Percentiles rank a stretch among this genome's conserved stretches.
Conservation (phyloP, 1,140 invertebrate genomes). For the Meloidogyne floridensis region DNA sequence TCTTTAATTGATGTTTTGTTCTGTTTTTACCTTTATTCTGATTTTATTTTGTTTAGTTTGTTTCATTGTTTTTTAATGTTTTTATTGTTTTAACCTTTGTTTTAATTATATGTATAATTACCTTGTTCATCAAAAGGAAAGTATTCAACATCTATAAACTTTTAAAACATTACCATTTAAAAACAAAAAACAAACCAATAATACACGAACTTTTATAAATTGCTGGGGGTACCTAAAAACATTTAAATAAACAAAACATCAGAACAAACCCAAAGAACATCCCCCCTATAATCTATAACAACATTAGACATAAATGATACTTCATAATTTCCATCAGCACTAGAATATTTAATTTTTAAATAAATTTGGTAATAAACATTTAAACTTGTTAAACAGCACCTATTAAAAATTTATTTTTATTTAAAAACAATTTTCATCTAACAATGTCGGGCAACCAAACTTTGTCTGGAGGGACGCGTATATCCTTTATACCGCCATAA, state of each 20-base stretch:
- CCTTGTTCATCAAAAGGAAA: conserved; percentile 75
- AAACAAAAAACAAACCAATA: conserved; percentile 70
- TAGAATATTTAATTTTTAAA: conserved; percentile 64
- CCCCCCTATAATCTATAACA: conserved; percentile 82
- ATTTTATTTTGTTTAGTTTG: too few species aligned
- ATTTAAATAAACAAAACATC: neutral
- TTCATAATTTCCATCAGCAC: conserved; percentile 95
- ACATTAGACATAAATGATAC: conserved; percentile 95
- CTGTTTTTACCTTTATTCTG: too few species aligned
- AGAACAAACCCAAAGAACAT: conserved; percentile 76
- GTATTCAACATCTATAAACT: conserved; percentile 57
- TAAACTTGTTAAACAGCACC: conserved; percentile 95
- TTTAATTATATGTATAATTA: neutral
- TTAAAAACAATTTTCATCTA: neutral
- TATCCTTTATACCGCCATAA: conserved; percentile 91
- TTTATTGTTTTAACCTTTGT: neutral
- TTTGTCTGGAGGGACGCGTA: conserved; percentile 93
- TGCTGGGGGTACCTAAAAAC: conserved; percentile 76
- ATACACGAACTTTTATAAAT: conserved; percentile 99
- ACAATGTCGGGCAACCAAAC: conserved; percentile 95
- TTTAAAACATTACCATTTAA: neutral
- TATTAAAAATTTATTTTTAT: conserved; percentile 15
- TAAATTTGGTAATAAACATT: conserved; percentile 68
- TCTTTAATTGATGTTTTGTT: too few species aligned
- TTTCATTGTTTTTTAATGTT: too few species aligned